phyloP scores from a whole-genome alignment of 2,797 vertebrate genomes.

The Garrulus glandarius region DNA sequence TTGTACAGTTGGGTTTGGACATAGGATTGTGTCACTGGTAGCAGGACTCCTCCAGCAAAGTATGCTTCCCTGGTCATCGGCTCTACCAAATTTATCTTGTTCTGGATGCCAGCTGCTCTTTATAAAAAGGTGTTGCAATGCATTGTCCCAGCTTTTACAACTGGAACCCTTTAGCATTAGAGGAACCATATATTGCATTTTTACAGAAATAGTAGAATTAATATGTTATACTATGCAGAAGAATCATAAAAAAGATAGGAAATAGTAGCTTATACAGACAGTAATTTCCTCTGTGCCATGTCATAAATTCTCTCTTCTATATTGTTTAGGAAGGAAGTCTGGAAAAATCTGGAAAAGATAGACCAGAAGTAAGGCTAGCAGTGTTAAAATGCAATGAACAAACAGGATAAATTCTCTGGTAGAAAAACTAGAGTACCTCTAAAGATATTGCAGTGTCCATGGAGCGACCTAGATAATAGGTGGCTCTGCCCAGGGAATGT shows the following conservation, averaged over 20 bases:
- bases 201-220: not conserved
- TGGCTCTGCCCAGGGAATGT: not conserved
- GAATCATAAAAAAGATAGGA: not conserved
- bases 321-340: not conserved
- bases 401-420: not conserved
- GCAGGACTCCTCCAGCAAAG: not conserved
- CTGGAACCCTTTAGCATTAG: not conserved
- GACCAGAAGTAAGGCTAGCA: not conserved
- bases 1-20: not conserved
- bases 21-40: not conserved
- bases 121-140: not conserved
- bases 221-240: not conserved
- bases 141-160: not conserved
- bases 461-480: not conserved
- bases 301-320: not conserved
- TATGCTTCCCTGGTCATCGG: not conserved
- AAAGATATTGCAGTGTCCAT: not conserved
- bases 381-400: not conserved
- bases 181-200: not conserved
- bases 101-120: not conserved
- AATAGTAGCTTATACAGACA: not conserved
- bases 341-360: not conserved
- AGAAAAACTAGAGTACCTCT: not conserved
- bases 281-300: not conserved
- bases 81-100: not conserved